These are phyloP conservation scores for Chlorospingus flavigularis DNA, from an alignment of 2,797 vertebrate species.

Conservation along the genomic window DNA sequence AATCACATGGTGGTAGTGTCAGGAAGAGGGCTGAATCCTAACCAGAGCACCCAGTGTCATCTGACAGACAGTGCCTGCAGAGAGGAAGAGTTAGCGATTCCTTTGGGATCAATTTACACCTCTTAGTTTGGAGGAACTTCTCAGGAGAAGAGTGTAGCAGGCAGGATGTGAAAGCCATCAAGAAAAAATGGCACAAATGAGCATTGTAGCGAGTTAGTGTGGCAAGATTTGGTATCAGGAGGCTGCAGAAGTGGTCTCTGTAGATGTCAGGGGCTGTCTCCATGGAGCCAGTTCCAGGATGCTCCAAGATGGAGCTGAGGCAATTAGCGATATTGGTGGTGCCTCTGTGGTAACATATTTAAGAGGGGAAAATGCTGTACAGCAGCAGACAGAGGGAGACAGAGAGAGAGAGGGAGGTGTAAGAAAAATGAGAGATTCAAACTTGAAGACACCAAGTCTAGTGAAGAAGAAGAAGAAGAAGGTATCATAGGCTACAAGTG, in stretches of 20 bases:
- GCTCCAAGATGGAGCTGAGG: not conserved
- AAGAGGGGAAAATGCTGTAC: not conserved
- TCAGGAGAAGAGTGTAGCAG: not conserved
- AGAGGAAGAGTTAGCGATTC: not conserved
- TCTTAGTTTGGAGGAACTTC: not conserved
- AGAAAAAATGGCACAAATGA: not conserved
- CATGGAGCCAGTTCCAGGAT: not conserved
- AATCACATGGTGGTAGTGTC: not conserved
- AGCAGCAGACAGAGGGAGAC: not conserved
- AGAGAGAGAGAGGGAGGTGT: not conserved
- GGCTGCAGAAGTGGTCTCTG: not conserved
- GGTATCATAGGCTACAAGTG: no score
- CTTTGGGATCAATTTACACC: not conserved
- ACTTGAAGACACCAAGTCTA: not conserved
- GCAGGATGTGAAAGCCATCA: not conserved
- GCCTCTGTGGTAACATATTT: not conserved
- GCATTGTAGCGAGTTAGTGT: not conserved
- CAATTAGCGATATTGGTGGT: not conserved
- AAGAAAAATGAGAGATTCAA: not conserved
- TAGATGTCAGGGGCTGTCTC: not conserved
- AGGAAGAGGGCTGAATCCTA: not conserved
- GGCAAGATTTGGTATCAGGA: not conserved
- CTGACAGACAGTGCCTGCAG: not conserved
- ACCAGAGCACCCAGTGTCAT: not conserved
- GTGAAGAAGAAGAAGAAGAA: no score